Evolutionary conservation across 2,888 invertebrate genomes (phyloP).

Genomic region (Pollenia amentaria): DNA sequence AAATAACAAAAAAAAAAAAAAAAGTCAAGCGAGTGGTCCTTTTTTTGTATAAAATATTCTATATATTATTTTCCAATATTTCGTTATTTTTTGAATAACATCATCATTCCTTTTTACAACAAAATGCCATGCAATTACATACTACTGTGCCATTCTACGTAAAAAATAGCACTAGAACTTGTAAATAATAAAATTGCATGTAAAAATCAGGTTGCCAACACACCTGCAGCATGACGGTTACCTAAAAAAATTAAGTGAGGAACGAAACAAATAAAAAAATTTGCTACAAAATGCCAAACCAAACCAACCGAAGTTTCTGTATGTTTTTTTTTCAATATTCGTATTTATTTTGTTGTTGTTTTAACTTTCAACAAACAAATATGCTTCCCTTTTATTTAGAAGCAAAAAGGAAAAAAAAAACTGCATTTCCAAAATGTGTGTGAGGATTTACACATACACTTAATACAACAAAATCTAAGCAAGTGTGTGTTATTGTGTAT

Average conservation of each 20-base stretch:
- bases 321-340: constrained; percentile 54
- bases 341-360: constrained; percentile 63
- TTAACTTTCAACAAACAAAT: constrained; percentile 64
- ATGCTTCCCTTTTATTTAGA: constrained; percentile 51
- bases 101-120: too few species aligned
- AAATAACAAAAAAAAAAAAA: too few species aligned
- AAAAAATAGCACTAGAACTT: constrained; percentile 17
- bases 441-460: constrained; percentile 12
- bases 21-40: too few species aligned
- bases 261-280: neutral
- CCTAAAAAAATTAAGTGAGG: constrained; percentile 46
- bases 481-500: constrained; percentile 26
- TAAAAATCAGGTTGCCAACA: constrained; percentile 66
- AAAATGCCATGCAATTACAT: too few species aligned
- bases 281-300: constrained; percentile 42
- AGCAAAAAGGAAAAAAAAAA: constrained; percentile 46
- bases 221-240: constrained; percentile 63
- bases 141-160: constrained; percentile 6
- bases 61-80: too few species aligned
- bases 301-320: constrained; percentile 60
- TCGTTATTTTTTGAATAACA: too few species aligned
- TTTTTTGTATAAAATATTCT: too few species aligned
- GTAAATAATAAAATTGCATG: constrained; percentile 49
- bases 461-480: neutral
- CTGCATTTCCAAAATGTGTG: constrained; percentile 28